Percentiles rank a stretch among this genome's conserved stretches.
Conservation (phyloP, 2,888 invertebrate species). For the Apomyelois bistriatella region DNA sequence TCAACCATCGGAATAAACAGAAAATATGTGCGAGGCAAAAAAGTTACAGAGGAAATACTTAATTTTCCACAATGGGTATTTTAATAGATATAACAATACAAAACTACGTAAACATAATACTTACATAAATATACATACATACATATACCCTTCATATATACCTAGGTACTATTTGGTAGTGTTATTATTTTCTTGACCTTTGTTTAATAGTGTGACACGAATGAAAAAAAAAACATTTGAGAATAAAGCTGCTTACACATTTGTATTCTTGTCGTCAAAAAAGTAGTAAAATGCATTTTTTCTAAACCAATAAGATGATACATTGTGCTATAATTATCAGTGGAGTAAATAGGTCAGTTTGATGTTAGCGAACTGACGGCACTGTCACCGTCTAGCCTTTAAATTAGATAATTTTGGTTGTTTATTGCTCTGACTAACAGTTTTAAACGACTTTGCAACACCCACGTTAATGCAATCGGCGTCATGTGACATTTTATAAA, state of each 20-base stretch:
- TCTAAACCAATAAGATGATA: neutral
- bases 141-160: too few species aligned
- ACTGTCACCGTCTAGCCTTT: conserved; percentile 46
- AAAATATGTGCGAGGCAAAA: too few species aligned
- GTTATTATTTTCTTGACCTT: too few species aligned
- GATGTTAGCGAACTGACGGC: conserved; percentile 40
- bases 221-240: too few species aligned
- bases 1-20: too few species aligned
- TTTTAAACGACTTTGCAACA: conserved; percentile 50
- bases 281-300: conserved; percentile 9
- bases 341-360: conserved; percentile 6
- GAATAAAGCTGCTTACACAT: neutral
- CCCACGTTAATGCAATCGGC: conserved; percentile 62
- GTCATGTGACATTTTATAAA: conserved; percentile 43
- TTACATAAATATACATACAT: too few species aligned
- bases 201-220: too few species aligned
- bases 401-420: conserved; percentile 61
- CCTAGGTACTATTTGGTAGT: too few species aligned
- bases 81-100: too few species aligned
- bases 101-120: too few species aligned
- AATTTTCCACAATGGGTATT: too few species aligned
- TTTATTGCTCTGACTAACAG: conserved; percentile 67
- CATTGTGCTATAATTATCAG: conserved; percentile 7
- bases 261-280: neutral
- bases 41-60: too few species aligned